phyloP scores from a whole-genome alignment of 2,888 invertebrate species.

The Diadegma fenestrale region DNA sequence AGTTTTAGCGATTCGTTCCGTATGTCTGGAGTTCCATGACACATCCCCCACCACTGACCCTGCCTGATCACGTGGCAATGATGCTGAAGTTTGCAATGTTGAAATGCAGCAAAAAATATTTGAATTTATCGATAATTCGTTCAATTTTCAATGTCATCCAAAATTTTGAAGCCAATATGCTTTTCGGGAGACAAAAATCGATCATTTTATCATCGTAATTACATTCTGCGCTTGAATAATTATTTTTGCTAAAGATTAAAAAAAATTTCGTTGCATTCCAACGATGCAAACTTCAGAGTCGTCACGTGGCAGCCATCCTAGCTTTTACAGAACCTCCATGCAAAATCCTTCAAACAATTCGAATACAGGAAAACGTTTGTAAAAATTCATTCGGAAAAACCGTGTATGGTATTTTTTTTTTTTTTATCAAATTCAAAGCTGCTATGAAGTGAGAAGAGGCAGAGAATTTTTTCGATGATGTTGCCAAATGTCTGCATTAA shows the following conservation, averaged over 20 bases:
- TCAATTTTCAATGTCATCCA: too few species aligned
- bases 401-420: not conserved
- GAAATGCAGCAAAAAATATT: too few species aligned
- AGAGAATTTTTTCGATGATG: not conserved
- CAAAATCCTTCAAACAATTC: not conserved
- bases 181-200: too few species aligned
- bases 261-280: too few species aligned
- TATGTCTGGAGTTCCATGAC: constrained; percentile 29
- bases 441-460: not conserved
- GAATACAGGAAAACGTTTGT: not conserved
- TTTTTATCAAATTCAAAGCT: not conserved
- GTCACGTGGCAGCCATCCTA: constrained; percentile 28
- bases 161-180: too few species aligned
- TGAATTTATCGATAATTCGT: too few species aligned
- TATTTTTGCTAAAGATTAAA: too few species aligned
- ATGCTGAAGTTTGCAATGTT: too few species aligned
- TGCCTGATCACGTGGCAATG: constrained; percentile 31
- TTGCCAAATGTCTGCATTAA: not conserved
- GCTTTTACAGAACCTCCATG: not conserved
- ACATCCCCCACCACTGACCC: not conserved
- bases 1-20: constrained; percentile 17
- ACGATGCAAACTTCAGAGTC: too few species aligned
- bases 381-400: not conserved
- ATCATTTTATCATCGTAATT: too few species aligned
- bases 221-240: too few species aligned